Base-by-base conservation (phyloP, 2,888 invertebrate genomes). In the Tryphoninae sp. region DNA sequence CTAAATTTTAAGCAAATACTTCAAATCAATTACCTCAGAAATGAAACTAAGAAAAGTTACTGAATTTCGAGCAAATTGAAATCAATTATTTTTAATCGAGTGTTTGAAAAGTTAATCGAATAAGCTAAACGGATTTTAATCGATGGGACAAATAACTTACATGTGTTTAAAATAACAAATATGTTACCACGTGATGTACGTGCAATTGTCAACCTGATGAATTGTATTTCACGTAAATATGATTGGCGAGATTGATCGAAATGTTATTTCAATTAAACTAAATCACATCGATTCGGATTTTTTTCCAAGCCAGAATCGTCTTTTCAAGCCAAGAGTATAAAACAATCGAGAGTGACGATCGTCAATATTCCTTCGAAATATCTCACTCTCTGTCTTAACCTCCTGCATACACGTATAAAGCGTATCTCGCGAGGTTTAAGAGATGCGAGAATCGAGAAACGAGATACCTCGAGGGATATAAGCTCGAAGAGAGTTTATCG, bases 401-500 rank as follows among this genome's bases (percentile, higher is more conserved):
- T 33, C 33, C 6, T 33, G 33, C 2, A 67, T 40, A 19, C 16
- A 53, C n/a, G 75, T 67, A 67, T 16, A 19, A 22, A 45, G 45
- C 33, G 64, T 67, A 58, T 67, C 65, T 67, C 75, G 23, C 16
- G 61, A 49, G 59, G 16, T 26, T 59, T 16, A 53, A 49, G 49
- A 69, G 61, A 62, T 40, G 67, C 26, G 69, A 76, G 73, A 79
- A 81, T 59, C 64, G 77, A 64, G 77, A 78, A 78, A 78, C 71
- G 62, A 64, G 77, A 78, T 78, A 78, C 64, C 77, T 71, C 49
- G 26, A 64, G 77, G 49, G 45, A 76, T 68, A 61, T 67, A 49
- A 65, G 51, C 58, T 19, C 45, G 40, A 49, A 19, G 13, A 49
- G 69, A 77, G 61, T 81, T 83, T 83, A 83, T 81, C 81, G 81